Conservation (phyloP, 2,797 vertebrate species). For the Nasua narica region DNA sequence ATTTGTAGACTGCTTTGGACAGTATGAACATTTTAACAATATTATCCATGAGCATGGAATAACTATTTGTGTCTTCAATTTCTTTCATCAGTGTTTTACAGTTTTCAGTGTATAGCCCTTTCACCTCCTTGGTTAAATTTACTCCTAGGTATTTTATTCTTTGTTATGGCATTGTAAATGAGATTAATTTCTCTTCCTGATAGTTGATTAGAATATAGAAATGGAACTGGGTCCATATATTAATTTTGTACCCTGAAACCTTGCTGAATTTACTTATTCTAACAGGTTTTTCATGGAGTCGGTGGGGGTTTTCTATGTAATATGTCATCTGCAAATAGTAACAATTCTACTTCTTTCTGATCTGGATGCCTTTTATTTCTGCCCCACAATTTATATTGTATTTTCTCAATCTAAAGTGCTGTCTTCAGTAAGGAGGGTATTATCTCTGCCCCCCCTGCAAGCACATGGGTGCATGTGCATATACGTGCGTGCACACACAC, state of each 20-base stretch:
- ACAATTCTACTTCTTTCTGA: neutral
- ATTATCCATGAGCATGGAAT: neutral
- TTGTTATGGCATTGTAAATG: neutral
- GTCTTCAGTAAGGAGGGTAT: neutral
- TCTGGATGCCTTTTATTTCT: neutral
- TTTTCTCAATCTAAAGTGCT: neutral
- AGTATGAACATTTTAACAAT: neutral
- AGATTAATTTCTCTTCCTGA: neutral
- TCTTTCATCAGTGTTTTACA: neutral
- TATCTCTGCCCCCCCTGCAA: neutral
- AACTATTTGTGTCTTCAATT: neutral
- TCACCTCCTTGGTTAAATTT: neutral
- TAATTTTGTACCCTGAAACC: neutral
- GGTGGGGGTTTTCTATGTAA: neutral
- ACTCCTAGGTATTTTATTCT: neutral
- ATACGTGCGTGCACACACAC: neutral
- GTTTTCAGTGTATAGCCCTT: neutral
- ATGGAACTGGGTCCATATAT: neutral
- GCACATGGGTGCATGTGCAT: fast-evolving
- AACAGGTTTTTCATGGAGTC: neutral
- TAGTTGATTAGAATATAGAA: neutral
- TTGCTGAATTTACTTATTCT: neutral
- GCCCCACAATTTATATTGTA: neutral
- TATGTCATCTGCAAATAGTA: neutral
- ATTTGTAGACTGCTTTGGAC: neutral